Conservation (phyloP, 2,113 vertebrate genomes). For the Barbus barbus region DNA sequence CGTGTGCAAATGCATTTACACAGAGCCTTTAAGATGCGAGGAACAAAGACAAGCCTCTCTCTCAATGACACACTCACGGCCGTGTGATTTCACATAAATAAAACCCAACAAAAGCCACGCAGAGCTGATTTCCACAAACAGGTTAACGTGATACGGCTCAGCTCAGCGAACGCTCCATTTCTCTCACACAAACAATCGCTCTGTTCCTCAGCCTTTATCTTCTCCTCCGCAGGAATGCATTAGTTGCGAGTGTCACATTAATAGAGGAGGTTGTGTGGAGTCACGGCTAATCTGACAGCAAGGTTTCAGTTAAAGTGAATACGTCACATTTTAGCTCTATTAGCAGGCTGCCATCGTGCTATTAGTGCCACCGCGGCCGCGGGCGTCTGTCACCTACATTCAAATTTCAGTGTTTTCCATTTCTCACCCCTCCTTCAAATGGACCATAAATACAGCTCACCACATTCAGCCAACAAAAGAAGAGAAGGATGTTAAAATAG, state of each 20-base stretch:
- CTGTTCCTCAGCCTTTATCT: slow-evolving; percentile 6
- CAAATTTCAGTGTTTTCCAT: slow-evolving; percentile 72
- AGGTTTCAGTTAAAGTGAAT: slow-evolving; percentile 78
- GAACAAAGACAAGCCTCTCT: neutral
- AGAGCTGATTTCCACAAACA: slow-evolving; percentile 11
- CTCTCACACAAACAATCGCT: too few relatives aligned
- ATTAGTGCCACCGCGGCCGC: slow-evolving; percentile 68
- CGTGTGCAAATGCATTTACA: neutral
- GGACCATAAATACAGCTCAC: slow-evolving; percentile 77
- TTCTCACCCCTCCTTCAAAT: slow-evolving; percentile 64
- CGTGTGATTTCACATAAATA: neutral
- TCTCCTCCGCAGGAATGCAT: slow-evolving; percentile 63
- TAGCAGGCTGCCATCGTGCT: slow-evolving; percentile 74
- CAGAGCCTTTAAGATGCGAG: neutral
- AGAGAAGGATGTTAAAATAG: neutral
- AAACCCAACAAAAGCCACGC: neutral
- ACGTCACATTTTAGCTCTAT: slow-evolving; percentile 75
- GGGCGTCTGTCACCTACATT: slow-evolving; percentile 73
- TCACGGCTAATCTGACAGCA: slow-evolving; percentile 75
- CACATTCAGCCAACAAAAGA: slow-evolving; percentile 66
- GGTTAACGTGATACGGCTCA: slow-evolving; percentile 8
- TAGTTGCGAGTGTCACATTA: slow-evolving; percentile 75
- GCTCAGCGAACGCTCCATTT: slow-evolving; percentile 3
- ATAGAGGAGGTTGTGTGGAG: slow-evolving; percentile 74
- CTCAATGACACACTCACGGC: neutral